Evolutionary conservation across 64 coral and sea anemone genomes (phyloP).

Genomic region (Stylophora pistillata): DNA sequence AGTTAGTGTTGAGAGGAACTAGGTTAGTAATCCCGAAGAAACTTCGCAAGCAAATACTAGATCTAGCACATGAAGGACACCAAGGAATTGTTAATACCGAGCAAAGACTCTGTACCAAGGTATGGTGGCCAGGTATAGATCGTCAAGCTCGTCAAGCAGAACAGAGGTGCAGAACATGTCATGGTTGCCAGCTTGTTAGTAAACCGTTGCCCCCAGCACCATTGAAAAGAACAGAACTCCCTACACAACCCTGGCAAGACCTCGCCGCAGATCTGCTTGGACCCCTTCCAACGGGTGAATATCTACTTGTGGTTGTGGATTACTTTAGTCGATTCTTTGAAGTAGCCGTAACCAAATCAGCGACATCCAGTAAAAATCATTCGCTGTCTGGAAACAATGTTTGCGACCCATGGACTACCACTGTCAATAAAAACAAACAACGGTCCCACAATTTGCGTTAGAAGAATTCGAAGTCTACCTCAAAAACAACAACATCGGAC

Average conservation of each 20-base stretch:
- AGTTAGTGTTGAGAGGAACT: no score
- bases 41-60: not conserved
- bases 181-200: slow-evolving; percentile 59
- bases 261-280: no score
- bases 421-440: not conserved
- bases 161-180: slow-evolving; percentile 39
- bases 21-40: no score
- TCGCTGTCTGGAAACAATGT: not conserved
- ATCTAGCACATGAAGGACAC: slow-evolving; percentile 49
- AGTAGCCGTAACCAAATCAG: no score
- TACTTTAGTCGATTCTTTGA: not conserved
- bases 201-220: slow-evolving; percentile 51
- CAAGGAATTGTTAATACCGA: slow-evolving; percentile 50
- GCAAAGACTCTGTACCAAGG: slow-evolving; percentile 36
- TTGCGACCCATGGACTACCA: not conserved
- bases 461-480: no score
- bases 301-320: not conserved
- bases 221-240: slow-evolving; percentile 39
- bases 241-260: slow-evolving; percentile 51
- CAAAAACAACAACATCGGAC: no score
- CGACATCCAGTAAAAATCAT: not conserved
- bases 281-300: slow-evolving; percentile 14
- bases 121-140: slow-evolving; percentile 57
- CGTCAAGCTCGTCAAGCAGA: slow-evolving; percentile 48
- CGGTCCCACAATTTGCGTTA: not conserved